Evolutionary conservation across 2,113 vertebrate species (phyloP).

Genomic region (Monarcha castaneiventris): DNA sequence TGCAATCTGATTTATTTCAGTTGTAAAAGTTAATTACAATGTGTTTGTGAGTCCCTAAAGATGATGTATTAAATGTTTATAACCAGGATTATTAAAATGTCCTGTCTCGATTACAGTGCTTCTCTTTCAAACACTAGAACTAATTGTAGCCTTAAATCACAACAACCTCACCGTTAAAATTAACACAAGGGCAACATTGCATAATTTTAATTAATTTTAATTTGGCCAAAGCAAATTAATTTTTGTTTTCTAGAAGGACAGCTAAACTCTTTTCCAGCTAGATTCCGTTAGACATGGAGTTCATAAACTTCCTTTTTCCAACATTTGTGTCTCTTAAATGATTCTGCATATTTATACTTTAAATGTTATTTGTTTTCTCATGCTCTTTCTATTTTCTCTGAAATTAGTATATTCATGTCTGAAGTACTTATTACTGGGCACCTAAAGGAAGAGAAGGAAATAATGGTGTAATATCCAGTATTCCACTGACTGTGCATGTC

Average conservation of each 20-base stretch:
- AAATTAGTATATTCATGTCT: neutral
- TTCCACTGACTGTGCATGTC: neutral
- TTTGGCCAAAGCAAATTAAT: conserved; percentile 87
- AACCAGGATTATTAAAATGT: conserved; percentile 95
- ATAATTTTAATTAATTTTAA: conserved; percentile 89
- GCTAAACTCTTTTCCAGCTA: conserved; percentile 65
- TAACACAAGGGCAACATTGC: conserved; percentile 85
- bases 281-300: conserved; percentile 14
- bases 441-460: neutral
- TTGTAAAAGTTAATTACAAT: conserved; percentile 98
- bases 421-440: neutral
- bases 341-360: conserved; percentile 35
- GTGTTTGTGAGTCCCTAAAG: conserved; percentile 93
- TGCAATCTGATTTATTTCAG: conserved; percentile 92
- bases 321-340: conserved; percentile 38
- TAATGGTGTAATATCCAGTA: neutral
- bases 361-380: conserved; percentile 4
- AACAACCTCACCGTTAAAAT: conserved; percentile 83
- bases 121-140: conserved; percentile 87
- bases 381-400: conserved; percentile 10
- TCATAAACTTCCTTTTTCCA: conserved; percentile 63
- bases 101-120: conserved; percentile 88
- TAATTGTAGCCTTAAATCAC: conserved; percentile 89
- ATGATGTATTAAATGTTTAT: conserved; percentile 94
- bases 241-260: conserved; percentile 84